Evolutionary conservation across 2,113 vertebrate genomes (phyloP).

Genomic region (Barbus barbus): DNA sequence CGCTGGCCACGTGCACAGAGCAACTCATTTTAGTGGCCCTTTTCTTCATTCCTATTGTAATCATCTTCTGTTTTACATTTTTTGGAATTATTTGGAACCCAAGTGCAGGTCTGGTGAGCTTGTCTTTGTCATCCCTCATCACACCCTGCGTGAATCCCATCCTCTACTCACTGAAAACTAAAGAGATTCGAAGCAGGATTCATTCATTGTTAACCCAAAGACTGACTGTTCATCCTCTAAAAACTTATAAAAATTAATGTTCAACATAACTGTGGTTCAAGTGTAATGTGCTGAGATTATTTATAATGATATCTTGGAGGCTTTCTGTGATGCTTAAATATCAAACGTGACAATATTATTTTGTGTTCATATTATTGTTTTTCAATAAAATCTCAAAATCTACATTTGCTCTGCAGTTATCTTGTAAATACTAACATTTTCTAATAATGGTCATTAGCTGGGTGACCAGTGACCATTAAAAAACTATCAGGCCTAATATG

Average conservation of each 20-base stretch:
- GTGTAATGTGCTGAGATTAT: background rate
- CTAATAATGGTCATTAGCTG: no score
- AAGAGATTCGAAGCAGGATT: slow-evolving; percentile 63
- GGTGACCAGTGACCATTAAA: no score
- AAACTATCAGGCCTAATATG: no score
- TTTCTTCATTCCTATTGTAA: slow-evolving; percentile 66
- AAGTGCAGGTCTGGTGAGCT: slow-evolving; percentile 57
- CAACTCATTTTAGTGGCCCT: slow-evolving; percentile 69
- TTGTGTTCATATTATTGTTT: no score
- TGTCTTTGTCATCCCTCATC: slow-evolving; percentile 69
- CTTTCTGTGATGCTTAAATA: background rate
- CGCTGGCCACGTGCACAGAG: slow-evolving; percentile 68
- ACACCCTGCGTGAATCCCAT: slow-evolving; percentile 72
- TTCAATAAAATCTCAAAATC: no score
- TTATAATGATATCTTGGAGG: background rate
- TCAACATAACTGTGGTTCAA: background rate
- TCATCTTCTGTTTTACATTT: slow-evolving; percentile 53
- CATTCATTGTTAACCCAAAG: slow-evolving; percentile 40
- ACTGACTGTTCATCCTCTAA: slow-evolving; percentile 19
- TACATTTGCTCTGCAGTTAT: no score
- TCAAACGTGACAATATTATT: no score
- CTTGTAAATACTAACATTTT: no score
- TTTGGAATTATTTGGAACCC: slow-evolving; percentile 44
- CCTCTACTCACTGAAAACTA: slow-evolving; percentile 72
- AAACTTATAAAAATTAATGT: background rate